Base-by-base conservation (phyloP, 2,888 invertebrate genomes). In the Bellardia pandia region DNA sequence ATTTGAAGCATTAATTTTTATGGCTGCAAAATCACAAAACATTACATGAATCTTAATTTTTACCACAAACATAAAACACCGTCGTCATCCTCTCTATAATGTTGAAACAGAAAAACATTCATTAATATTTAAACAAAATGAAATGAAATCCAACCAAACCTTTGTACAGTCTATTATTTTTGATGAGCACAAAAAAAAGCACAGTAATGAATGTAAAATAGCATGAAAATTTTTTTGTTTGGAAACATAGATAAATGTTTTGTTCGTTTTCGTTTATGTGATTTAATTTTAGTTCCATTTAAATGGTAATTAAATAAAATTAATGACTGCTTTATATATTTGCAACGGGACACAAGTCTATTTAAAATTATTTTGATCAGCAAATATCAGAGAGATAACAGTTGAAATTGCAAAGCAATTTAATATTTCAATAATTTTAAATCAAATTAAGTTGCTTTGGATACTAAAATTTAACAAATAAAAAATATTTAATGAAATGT, bases 51-150 rank as follows among this genome's bases (percentile, higher is more conserved):
- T 74, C 37, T 58, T 58, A 74, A 74, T 74, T 58, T 66, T 1
- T 11, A 56, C 14, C 64, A 23, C 74, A 45, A 66, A 68, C 58
- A 74, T 30, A 51, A 80, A 72, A 56, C 11, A 45, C 6, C 33
- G 23, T 69, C 69, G 23, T 69, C 68, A 56, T 68, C 23, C 9
- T 23, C 9, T 23, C 33, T 45, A 56, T 58, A 33, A 9, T 7
- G 14, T 33, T 48, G 33, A 56, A 13, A 14, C 66, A 45, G 66
- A 79, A 60, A 62, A 79, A 40, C 60, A 23, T 69, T 79, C 33
- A 60, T 79, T 79, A 51, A 40, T 69, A 37, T 79, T 69, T 79
- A 60, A 79, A 23, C 42, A 71, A 71, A 23, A 51, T 23, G 71
- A 13, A 37, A 9, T 33, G 40, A 51, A 60, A 48, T 33, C 5